A percentile compares a stretch with the other conserved stretches of the same genome.
phyloP scores from a whole-genome alignment of 2,888 invertebrate genomes.

The Campoplex nolae region DNA sequence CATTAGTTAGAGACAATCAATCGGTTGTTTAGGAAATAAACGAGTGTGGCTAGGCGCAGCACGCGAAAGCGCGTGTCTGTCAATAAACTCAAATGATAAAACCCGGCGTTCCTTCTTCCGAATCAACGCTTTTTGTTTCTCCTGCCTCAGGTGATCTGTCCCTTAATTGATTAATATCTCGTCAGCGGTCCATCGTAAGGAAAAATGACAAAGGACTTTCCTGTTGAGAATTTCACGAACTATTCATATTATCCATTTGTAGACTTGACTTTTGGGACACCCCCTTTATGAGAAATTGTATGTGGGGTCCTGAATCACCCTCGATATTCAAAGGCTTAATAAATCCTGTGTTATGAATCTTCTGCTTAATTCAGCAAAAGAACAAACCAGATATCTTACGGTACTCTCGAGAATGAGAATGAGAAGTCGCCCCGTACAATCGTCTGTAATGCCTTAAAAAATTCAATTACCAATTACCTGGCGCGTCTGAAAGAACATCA shows the following conservation, averaged over 20 bases:
- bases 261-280: neutral
- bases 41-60: no score
- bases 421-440: neutral
- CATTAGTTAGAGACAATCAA: neutral
- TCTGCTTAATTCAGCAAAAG: conserved; percentile 20
- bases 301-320: conserved; percentile 24
- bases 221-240: neutral
- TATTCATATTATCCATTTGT: neutral
- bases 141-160: neutral
- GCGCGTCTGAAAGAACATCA: conserved; percentile 25
- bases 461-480: conserved; percentile 55
- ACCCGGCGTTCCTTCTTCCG: neutral
- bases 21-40: neutral
- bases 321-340: conserved; percentile 30
- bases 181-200: neutral
- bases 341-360: neutral
- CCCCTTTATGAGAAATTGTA: neutral
- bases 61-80: neutral
- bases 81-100: neutral
- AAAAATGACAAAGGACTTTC: neutral
- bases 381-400: conserved; percentile 24
- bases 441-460: conserved; percentile 12
- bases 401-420: conserved; percentile 21
- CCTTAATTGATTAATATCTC: neutral
- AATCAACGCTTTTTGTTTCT: neutral